phyloP scores from a whole-genome alignment of 2,888 invertebrate species.

The Polia nebulosa region DNA sequence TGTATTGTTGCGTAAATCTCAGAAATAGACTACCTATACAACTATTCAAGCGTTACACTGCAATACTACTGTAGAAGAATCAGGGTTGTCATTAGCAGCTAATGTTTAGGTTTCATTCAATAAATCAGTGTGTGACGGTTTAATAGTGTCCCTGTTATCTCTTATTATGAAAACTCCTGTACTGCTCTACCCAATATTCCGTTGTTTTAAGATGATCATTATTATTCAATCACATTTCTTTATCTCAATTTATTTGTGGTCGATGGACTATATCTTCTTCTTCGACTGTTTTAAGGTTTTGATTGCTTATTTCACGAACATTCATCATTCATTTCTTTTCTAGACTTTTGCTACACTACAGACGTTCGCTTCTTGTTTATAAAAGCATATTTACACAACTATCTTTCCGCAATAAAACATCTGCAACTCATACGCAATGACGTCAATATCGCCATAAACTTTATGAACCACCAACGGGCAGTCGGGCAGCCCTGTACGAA shows the following conservation, averaged over 20 bases:
- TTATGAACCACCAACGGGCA: constrained; percentile 10
- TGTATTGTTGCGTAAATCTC: constrained; percentile 51
- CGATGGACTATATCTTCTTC: neutral
- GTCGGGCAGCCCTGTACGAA: constrained; percentile 43
- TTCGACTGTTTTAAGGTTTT: neutral
- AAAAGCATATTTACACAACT: constrained; percentile 23
- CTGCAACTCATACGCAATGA: constrained; percentile 26
- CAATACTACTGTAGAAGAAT: constrained; percentile 32
- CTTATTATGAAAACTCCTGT: neutral
- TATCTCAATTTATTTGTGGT: neutral
- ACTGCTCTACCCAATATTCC: too few relatives aligned
- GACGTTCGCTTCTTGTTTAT: neutral
- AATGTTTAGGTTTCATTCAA: neutral
- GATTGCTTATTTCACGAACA: neutral
- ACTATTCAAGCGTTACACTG: constrained; percentile 49
- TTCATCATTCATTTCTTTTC: neutral
- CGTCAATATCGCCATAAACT: constrained; percentile 48
- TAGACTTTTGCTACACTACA: neutral
- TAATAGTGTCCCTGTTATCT: neutral
- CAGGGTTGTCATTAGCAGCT: constrained; percentile 3
- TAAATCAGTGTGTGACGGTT: neutral
- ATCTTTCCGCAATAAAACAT: constrained; percentile 44
- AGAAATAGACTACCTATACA: constrained; percentile 55
- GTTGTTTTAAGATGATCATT: neutral
- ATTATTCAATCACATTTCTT: neutral